These are phyloP conservation scores for Meloidogyne chitwoodi DNA, from an alignment of 1,140 invertebrate genomes.

Conservation along the genomic window DNA sequence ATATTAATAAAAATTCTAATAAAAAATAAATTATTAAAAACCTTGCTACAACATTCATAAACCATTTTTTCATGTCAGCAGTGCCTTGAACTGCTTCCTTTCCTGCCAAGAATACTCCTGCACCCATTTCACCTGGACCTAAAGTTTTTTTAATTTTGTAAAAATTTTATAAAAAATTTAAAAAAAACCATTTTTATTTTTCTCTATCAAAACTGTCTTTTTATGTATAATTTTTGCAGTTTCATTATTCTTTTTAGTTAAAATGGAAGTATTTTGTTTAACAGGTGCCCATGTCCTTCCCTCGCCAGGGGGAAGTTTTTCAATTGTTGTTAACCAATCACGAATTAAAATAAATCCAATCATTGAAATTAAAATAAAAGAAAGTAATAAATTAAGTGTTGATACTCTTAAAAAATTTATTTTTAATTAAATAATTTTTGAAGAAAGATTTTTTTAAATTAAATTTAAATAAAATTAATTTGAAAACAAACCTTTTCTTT, in stretches of 20 bases:
- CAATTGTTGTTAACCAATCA: conserved; percentile 8
- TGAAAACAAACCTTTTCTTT: not conserved
- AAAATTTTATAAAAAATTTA: too few relatives aligned
- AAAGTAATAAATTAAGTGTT: conserved; percentile 1
- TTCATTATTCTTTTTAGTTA: conserved; percentile 16
- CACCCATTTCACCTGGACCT: conserved; percentile 38
- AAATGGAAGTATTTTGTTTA: conserved; percentile 7
- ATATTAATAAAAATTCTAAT: conserved; percentile 4
- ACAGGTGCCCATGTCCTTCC: conserved; percentile 27
- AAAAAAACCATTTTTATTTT: not conserved
- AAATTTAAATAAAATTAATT: not conserved
- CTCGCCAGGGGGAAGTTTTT: conserved; percentile 12
- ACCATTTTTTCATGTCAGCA: conserved; percentile 47
- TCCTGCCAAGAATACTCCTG: conserved; percentile 24
- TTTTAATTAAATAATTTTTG: not conserved
- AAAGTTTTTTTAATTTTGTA: not conserved
- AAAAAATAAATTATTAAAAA: not conserved
- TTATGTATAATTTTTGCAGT: not conserved
- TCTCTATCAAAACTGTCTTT: not conserved
- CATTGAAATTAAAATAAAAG: not conserved
- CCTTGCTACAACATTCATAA: conserved; percentile 49
- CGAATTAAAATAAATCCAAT: conserved; percentile 2
- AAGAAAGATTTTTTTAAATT: not conserved
- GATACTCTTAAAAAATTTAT: conserved; percentile 11
- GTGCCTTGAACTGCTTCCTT: conserved; percentile 29